These are phyloP conservation scores for Porites cylindrica DNA, from an alignment of 92 coral and sea anemone species.

Conservation along the genomic window DNA sequence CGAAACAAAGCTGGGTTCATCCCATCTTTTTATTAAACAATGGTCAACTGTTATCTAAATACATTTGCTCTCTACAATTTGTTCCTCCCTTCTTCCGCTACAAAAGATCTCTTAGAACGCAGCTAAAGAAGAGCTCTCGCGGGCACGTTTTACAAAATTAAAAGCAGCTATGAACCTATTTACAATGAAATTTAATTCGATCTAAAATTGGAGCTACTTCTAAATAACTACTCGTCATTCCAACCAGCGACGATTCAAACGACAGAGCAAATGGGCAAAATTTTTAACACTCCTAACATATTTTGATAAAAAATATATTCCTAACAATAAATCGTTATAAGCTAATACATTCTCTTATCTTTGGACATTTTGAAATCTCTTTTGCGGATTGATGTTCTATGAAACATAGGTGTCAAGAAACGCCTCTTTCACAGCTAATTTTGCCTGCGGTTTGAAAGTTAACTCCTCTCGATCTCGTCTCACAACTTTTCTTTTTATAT, in stretches of 20 bases:
- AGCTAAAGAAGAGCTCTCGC: conserved; percentile 15
- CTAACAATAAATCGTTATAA: conserved; percentile 52
- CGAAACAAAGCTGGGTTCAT: conserved; percentile 34
- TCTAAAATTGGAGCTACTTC: conserved; percentile 16
- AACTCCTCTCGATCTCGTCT: not conserved
- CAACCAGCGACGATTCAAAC: conserved; percentile 19
- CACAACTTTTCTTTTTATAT: not conserved
- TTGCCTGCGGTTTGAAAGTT: conserved; percentile 17
- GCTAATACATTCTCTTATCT: conserved; percentile 46
- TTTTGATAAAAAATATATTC: conserved; percentile 54
- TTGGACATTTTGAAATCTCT: conserved; percentile 35
- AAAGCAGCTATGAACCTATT: conserved; percentile 31
- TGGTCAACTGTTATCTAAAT: conserved; percentile 49
- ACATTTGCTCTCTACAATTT: conserved; percentile 38
- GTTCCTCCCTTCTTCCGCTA: conserved; percentile 35
- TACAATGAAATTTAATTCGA: conserved; percentile 35
- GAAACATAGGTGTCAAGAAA: conserved; percentile 39
- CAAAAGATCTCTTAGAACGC: not conserved
- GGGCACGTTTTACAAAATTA: conserved; percentile 30
- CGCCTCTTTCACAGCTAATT: conserved; percentile 51
- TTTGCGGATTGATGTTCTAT: conserved; percentile 43
- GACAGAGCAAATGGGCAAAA: conserved; percentile 9
- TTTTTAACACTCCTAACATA: conserved; percentile 36
- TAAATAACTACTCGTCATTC: not conserved
- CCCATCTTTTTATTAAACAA: conserved; percentile 55